Evolutionary conservation across 1,140 invertebrate genomes (phyloP).

Genomic region (Trichonephila inaurata): DNA sequence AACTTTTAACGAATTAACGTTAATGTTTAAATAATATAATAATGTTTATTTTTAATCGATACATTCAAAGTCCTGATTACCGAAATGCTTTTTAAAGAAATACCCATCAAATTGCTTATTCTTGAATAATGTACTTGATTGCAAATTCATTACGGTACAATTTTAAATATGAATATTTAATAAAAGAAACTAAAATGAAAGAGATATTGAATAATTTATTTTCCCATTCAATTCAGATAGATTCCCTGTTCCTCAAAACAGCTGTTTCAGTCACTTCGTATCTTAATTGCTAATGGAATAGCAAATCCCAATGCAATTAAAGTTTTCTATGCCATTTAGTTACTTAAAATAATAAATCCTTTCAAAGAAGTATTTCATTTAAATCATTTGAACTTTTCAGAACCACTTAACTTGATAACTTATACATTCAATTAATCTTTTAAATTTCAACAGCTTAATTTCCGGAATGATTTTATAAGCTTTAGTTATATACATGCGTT

Average conservation of each 20-base stretch:
- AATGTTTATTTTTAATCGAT: no score
- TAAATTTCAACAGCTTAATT: neutral
- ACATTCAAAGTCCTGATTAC: no score
- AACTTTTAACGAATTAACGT: no score
- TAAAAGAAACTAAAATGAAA: neutral
- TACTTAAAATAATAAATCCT: neutral
- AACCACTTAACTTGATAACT: neutral
- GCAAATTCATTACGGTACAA: neutral
- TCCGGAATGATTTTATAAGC: neutral
- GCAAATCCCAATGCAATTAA: neutral
- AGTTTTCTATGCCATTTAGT: neutral
- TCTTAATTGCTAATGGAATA: constrained; percentile 23
- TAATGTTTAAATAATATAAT: no score
- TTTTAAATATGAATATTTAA: neutral
- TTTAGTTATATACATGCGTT: neutral
- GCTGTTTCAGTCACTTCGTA: neutral
- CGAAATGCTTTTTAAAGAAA: neutral
- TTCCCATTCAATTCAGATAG: neutral
- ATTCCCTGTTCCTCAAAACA: neutral
- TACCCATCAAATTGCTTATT: neutral
- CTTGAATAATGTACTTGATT: neutral
- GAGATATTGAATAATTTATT: neutral
- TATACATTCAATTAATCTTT: neutral
- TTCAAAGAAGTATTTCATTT: neutral
- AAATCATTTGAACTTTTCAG: constrained; percentile 1